Percentiles rank a stretch among this genome's conserved stretches.
These are phyloP conservation scores for Lycocorax pyrrhopterus DNA, from an alignment of 2,113 vertebrate genomes.

Conservation along the genomic window DNA sequence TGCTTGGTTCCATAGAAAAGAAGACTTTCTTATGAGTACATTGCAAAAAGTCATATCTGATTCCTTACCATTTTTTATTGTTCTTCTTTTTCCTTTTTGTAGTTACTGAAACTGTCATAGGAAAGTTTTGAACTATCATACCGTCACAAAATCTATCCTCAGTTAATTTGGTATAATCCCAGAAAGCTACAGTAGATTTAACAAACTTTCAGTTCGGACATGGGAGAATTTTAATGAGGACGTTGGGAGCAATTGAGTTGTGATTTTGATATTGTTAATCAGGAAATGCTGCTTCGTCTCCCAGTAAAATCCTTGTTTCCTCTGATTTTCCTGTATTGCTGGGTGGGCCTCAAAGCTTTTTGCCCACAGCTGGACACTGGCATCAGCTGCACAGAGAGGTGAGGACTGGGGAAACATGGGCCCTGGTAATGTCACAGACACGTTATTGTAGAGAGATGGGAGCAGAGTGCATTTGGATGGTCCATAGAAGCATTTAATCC, in stretches of 20 bases:
- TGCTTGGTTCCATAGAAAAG: not conserved
- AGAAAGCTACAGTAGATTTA: not conserved
- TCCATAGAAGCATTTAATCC: not conserved
- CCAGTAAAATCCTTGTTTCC: not conserved
- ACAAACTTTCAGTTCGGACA: not conserved
- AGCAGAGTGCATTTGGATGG: not conserved
- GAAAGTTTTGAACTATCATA: not conserved
- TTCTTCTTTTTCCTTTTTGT: not conserved
- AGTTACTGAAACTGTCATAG: not conserved
- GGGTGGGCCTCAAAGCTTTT: not conserved
- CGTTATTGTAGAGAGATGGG: not conserved
- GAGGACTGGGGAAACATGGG: rapidly evolving
- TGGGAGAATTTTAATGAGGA: not conserved
- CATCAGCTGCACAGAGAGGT: not conserved
- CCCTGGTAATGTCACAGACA: not conserved
- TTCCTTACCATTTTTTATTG: not conserved
- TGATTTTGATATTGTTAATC: not conserved
- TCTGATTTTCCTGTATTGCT: not conserved
- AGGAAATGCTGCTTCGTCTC: not conserved
- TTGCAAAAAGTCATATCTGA: not conserved
- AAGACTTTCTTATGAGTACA: not conserved
- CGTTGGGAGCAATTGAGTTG: not conserved
- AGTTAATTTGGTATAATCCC: not conserved
- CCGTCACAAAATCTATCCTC: not conserved
- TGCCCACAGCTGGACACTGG: not conserved